These are phyloP conservation scores for Echiichthys vipera DNA, from an alignment of 2,797 vertebrate genomes.

Conservation along the genomic window DNA sequence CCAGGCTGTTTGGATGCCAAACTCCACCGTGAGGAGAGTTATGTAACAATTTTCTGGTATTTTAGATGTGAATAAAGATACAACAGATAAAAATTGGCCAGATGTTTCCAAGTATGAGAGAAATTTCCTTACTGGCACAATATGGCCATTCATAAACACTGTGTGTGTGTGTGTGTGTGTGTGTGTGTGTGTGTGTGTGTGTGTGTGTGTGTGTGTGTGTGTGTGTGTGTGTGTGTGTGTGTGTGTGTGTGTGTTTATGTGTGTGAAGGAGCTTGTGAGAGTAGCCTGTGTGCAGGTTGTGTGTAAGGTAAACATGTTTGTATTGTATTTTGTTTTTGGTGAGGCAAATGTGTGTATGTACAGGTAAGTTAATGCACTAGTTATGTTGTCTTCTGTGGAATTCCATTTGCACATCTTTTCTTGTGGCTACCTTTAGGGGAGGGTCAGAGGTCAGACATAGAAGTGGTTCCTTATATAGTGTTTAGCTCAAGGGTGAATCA, in stretches of 20 bases:
- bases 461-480: background rate
- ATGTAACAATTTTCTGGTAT: slow-evolving; percentile 61
- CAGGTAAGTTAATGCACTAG: background rate
- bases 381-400: background rate
- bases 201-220: background rate
- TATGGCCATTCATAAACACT: slow-evolving; percentile 65
- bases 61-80: slow-evolving; percentile 66
- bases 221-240: background rate
- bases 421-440: background rate
- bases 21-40: slow-evolving; percentile 23
- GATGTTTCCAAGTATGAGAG: slow-evolving; percentile 69
- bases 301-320: background rate
- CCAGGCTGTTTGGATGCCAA: background rate
- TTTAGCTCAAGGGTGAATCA: background rate
- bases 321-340: background rate
- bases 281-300: background rate
- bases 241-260: slow-evolving; percentile 5
- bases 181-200: background rate
- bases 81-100: slow-evolving; percentile 62
- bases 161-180: slow-evolving; percentile 26
- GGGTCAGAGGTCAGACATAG: slow-evolving; percentile 5
- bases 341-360: background rate
- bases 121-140: slow-evolving; percentile 71
- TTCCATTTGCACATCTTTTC: background rate
- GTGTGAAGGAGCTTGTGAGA: slow-evolving; percentile 1